Conservation (phyloP, 2,113 vertebrate genomes). For the Amphilophus citrinellus region DNA sequence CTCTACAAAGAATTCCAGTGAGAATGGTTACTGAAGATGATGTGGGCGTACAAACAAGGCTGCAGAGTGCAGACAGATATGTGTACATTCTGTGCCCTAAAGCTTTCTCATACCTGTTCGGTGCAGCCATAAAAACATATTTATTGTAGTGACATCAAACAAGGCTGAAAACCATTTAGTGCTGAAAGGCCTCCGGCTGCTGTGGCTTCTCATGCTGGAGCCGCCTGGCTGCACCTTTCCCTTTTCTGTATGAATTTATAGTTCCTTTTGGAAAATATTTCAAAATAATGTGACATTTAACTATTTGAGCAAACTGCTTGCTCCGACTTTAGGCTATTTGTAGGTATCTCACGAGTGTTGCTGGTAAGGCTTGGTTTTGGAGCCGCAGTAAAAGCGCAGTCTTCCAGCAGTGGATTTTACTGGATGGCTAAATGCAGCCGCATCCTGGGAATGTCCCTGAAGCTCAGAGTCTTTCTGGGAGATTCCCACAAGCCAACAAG, state of each 20-base stretch:
- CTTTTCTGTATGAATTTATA: not conserved
- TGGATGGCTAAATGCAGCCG: constrained; percentile 61
- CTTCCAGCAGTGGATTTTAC: constrained; percentile 48
- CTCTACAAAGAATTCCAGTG: constrained; percentile 27
- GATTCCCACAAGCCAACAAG: constrained; percentile 71
- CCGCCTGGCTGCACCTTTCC: not conserved
- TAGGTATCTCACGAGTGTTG: not conserved
- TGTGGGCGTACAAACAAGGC: not conserved
- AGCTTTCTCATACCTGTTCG: constrained; percentile 42
- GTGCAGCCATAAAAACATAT: constrained; percentile 47
- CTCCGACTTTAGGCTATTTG: not conserved
- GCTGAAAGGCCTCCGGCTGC: constrained; percentile 55
- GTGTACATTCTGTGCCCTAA: constrained; percentile 50
- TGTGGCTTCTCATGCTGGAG: constrained; percentile 48
- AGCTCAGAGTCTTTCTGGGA: constrained; percentile 66
- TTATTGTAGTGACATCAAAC: constrained; percentile 63
- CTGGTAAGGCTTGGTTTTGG: not conserved
- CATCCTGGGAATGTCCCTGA: constrained; percentile 77
- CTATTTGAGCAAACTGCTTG: not conserved
- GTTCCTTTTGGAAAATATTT: constrained; percentile 3
- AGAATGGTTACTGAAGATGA: not conserved
- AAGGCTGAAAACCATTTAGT: constrained; percentile 59
- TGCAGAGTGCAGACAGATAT: constrained; percentile 23
- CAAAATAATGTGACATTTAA: constrained; percentile 2
- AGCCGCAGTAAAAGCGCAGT: not conserved